Evolutionary conservation across 2,888 invertebrate genomes (phyloP).

Genomic region (Tinea pellionella): DNA sequence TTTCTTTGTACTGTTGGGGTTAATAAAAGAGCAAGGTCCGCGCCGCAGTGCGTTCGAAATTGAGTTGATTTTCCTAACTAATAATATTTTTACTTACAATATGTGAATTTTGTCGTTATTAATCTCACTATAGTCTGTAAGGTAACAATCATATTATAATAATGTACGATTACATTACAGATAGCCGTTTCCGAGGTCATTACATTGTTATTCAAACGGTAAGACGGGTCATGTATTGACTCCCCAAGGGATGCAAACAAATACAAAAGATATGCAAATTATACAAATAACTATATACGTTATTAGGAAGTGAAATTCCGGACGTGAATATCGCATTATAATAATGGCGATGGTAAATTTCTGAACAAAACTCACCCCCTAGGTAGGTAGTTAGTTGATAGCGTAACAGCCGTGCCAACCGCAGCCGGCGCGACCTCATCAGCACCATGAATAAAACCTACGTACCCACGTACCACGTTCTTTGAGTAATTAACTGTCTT

Average conservation of each 20-base stretch:
- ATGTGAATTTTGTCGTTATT: too few species aligned
- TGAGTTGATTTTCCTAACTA: not conserved
- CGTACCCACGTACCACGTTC: not conserved
- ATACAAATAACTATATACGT: not conserved
- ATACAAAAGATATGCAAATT: not conserved
- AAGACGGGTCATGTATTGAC: not conserved
- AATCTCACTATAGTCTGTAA: too few species aligned
- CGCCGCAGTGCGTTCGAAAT: not conserved
- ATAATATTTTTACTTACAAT: too few species aligned
- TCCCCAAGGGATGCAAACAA: not conserved
- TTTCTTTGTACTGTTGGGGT: not conserved
- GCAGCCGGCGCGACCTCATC: slow-evolving; percentile 13
- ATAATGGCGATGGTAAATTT: not conserved
- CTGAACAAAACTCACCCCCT: not conserved
- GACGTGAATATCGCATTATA: not conserved
- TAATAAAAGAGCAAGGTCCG: slow-evolving; percentile 4
- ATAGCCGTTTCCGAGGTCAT: not conserved
- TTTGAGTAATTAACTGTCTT: slow-evolving; percentile 7
- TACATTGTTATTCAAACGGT: not conserved
- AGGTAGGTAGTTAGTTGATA: slow-evolving; percentile 10
- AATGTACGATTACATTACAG: not conserved
- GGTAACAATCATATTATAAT: too few species aligned
- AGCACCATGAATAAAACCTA: slow-evolving; percentile 8
- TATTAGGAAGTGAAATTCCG: not conserved
- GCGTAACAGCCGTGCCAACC: slow-evolving; percentile 11